Evolutionary conservation across 2,888 invertebrate species (phyloP), one percentile per base, ranked within the genome.

Genomic region (Parthenolecanium corni): DNA sequence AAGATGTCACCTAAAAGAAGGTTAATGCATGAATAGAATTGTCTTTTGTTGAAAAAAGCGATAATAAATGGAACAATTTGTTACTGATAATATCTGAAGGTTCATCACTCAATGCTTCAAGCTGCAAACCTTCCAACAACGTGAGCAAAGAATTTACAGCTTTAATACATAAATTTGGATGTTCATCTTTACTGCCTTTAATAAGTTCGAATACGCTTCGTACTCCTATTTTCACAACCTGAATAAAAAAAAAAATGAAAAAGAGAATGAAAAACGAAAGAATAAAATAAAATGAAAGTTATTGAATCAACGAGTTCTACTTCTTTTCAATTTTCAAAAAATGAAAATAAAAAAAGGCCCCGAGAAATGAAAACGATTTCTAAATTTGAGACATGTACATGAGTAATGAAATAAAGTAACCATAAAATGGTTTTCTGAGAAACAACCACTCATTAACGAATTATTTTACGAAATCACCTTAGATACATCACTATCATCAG

Each of bases 121-220:
- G 90, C 57, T 82, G 79, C 72, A 89, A 88, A 23, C 90, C 89
- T 77, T 96, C 92, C 64, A 97, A 78, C 62, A 95, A 86, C 75
- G 94, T 90, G 42, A 96, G 77, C 67, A 97, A 76, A 1, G 96
- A 93, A 68, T 81, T 80, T 40, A 97, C 77, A 3, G 95, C 89
- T 74, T 87, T 86, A 52, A 88, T 86, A 75, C 96, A 97, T 61
- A 97, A 79, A 64, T 79, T 78, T 1, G 93, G 86, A 75, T 95
- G 89, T 16, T 84, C 80, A 62, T 80, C 79, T 65, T 89, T 80
- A 61, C 94, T 89, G 73, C 94, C 92, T 65, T 86, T 82, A 68
- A 97, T 88, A 40, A 97, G 77, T 70, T 93, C 87, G 74, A 96
- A 94, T 3, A 97, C 87, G 67, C 91, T 88, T 68, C 84, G 80